phyloP scores from a whole-genome alignment of 2,888 invertebrate species.

The Barypeithes pellucidus region DNA sequence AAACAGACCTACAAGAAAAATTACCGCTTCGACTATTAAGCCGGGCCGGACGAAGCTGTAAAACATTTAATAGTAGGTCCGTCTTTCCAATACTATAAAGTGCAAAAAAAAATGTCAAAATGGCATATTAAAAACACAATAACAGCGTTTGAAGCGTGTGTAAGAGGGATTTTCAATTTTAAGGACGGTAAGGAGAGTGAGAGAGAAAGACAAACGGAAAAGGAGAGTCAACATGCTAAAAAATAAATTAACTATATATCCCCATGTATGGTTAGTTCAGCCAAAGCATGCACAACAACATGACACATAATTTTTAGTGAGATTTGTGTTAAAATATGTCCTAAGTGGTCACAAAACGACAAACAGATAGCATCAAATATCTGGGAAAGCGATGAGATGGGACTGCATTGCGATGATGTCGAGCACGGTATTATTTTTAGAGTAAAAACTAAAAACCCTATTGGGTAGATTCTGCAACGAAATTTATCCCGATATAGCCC shows the following conservation, averaged over 20 bases:
- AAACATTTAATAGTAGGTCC: no score
- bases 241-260: slow-evolving; percentile 12
- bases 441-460: no score
- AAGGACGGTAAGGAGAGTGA: slow-evolving; percentile 17
- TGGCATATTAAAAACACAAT: slow-evolving; percentile 29
- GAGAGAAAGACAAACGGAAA: neutral
- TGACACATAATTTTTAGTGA: neutral
- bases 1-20: slow-evolving; percentile 3
- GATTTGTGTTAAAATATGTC: neutral
- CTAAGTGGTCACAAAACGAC: neutral
- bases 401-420: no score
- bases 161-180: slow-evolving; percentile 29
- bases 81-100: neutral
- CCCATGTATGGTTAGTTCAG: slow-evolving; percentile 5
- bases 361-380: neutral
- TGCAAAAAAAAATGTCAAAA: slow-evolving; percentile 18
- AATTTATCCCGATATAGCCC: no score
- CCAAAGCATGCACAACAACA: slow-evolving; percentile 7
- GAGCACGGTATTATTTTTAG: no score
- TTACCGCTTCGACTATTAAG: no score
- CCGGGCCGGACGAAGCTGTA: no score
- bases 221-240: slow-evolving; percentile 9
- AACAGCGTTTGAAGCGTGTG: slow-evolving; percentile 42
- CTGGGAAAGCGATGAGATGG: neutral
- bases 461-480: no score